These are phyloP conservation scores for Meteorus sp. DNA, from an alignment of 1,140 invertebrate genomes.

Conservation along the genomic window DNA sequence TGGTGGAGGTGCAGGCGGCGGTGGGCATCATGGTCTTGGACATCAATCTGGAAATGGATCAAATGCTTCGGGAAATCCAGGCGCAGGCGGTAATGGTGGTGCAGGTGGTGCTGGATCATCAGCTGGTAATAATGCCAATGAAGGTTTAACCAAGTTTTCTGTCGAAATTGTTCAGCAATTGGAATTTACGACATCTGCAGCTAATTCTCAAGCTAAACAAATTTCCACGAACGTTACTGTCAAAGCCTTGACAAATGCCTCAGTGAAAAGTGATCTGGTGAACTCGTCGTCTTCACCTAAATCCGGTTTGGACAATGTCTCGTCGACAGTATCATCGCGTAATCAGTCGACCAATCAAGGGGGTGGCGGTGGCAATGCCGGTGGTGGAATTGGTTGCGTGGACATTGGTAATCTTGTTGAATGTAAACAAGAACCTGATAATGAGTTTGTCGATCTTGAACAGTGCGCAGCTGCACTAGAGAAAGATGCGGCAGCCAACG, in stretches of 20 bases:
- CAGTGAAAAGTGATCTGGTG: conserved; percentile 72
- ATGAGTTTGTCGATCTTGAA: conserved; percentile 80
- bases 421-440: conserved; percentile 84
- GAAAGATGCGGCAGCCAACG: conserved; percentile 74
- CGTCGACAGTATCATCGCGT: conserved; percentile 35
- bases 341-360: conserved; percentile 34
- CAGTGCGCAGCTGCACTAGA: conserved; percentile 78
- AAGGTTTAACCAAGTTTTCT: conserved; percentile 79
- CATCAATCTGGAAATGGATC: conserved; percentile 47
- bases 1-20: conserved; percentile 38
- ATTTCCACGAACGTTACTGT: conserved; percentile 92
- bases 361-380: conserved; percentile 30
- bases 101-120: conserved; percentile 25
- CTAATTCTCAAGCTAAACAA: conserved; percentile 82
- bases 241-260: conserved; percentile 81
- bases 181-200: conserved; percentile 81
- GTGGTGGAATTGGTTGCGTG: conserved; percentile 43
- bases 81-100: conserved; percentile 34
- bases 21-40: conserved; percentile 45
- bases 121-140: conserved; percentile 46
- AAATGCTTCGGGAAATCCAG: conserved; percentile 40
- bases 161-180: conserved; percentile 89
- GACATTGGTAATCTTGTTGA: conserved; percentile 69
- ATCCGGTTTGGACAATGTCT: conserved; percentile 46
- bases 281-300: conserved; percentile 60